Base-by-base conservation (phyloP, 2,113 vertebrate species). In the Sinocyclocheilus anophthalmus region DNA sequence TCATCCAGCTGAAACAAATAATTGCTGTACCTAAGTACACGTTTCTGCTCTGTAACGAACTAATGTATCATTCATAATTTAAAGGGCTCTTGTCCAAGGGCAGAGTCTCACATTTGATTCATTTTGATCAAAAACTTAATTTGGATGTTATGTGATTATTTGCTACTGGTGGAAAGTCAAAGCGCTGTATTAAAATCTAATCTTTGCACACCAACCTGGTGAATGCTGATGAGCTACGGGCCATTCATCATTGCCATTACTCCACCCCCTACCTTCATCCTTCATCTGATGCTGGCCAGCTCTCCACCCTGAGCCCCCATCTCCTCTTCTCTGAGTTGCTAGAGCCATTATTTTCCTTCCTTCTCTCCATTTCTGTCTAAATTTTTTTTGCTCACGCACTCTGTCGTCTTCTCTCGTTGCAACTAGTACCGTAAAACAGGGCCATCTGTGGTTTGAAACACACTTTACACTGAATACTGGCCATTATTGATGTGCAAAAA, bases 241-340 rank as follows among this genome's bases (percentile, higher is more conserved):
- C 94, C 90, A 94, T 95, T 93, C 92, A 94, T 95, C 93, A 94
- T 91, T 94, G 93, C 92, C 94, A 94, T 94, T 94, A 94, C 94
- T 93, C 93, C 94, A 94, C 78, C 93, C 90, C 87, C 87, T 92
- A 91, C 89, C 92, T 91, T 93, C 91, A 92, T 91, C 89, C 88
- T 87, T 79, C 87, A 79, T n/a, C 5, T 37, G 37, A 70, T 65
- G 81, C 87, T 81, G 6, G 26, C 81, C 84, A 79, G 79, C 81
- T 81, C 30, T 81, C 84, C 85, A 85, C 78, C 83, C 86, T 91
- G 89, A 86, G 88, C 90, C 82, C 26, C 45, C 10, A 30, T 78
- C 55, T 53, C 61, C 26, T 63, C 8, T 45, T 72, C 9, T 26
- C 53, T n/a, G 33, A 12, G 14, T 12, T 45, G 33, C 75, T 87